Evolutionary conservation across 2,113 vertebrate species (phyloP).

Genomic region (Prochilodus magdalenae): DNA sequence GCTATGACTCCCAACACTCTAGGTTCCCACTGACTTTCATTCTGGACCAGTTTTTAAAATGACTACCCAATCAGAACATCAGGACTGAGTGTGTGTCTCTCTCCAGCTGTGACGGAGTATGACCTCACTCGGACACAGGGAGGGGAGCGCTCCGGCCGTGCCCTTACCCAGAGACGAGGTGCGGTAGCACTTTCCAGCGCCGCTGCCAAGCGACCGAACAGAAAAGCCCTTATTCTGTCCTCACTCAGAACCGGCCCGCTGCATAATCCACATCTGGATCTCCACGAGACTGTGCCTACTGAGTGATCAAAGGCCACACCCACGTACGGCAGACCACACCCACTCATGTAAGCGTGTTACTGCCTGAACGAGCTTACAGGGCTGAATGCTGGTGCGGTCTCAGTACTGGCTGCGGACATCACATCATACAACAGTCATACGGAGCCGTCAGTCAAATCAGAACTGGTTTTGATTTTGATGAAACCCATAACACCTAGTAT

Average conservation of each 20-base stretch:
- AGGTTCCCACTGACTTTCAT: too few species aligned
- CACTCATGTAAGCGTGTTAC: neutral
- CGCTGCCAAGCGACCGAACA: constrained; percentile 73
- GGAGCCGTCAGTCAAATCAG: too few species aligned
- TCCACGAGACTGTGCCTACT: constrained; percentile 14
- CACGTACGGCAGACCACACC: constrained; percentile 10
- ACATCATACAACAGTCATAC: too few species aligned
- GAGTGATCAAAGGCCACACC: constrained; percentile 53
- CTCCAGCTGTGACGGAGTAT: constrained; percentile 60
- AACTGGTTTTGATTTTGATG: too few species aligned
- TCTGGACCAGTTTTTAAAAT: too few species aligned
- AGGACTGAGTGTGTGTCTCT: constrained; percentile 61
- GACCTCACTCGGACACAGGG: constrained; percentile 68
- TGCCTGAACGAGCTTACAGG: neutral
- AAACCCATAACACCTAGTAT: too few species aligned
- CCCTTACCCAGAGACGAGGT: constrained; percentile 68
- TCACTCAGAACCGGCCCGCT: constrained; percentile 63
- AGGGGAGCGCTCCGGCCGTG: constrained; percentile 66
- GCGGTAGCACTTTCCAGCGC: constrained; percentile 72
- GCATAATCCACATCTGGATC: constrained; percentile 63
- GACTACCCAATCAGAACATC: neutral
- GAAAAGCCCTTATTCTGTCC: constrained; percentile 70
- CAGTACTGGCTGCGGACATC: too few species aligned
- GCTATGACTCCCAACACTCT: too few species aligned
- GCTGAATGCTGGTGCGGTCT: too few species aligned